Percentiles rank a stretch among this genome's conserved stretches.
These are phyloP conservation scores for Xylocampa areola DNA, from an alignment of 2,888 invertebrate species.

Conservation along the genomic window DNA sequence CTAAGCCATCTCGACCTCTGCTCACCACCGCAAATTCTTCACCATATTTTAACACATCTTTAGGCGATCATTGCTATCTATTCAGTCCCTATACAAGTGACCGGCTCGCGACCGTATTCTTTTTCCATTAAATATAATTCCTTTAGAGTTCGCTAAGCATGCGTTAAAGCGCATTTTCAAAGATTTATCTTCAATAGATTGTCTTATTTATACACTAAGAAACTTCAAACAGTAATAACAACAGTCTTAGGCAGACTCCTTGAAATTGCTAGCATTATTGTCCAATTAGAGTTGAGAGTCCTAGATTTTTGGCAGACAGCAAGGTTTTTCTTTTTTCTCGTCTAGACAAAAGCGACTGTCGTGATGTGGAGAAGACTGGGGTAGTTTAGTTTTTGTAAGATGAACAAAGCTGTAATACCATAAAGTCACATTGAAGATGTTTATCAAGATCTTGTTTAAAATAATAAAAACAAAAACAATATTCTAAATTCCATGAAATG, in stretches of 20 bases:
- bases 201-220: slow-evolving; percentile 19
- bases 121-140: no score
- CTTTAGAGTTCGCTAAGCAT: no score
- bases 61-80: no score
- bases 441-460: background rate
- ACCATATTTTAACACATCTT: no score
- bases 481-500: no score
- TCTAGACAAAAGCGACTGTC: slow-evolving; percentile 44
- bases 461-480: background rate
- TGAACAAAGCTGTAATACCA: slow-evolving; percentile 3
- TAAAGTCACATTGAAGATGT: slow-evolving; percentile 1
- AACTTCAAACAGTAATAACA: slow-evolving; percentile 13
- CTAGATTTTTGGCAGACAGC: slow-evolving; percentile 50
- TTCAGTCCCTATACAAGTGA: no score
- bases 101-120: no score
- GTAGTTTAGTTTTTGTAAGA: slow-evolving; percentile 29
- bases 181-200: background rate
- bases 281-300: slow-evolving; percentile 49
- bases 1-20: no score
- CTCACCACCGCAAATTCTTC: no score
- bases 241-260: slow-evolving; percentile 36
- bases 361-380: slow-evolving; percentile 25
- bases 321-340: slow-evolving; percentile 25
- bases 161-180: no score
- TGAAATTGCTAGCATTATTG: slow-evolving; percentile 50